Conservation (phyloP, 2,888 invertebrate species). For the Unio delphinus region DNA sequence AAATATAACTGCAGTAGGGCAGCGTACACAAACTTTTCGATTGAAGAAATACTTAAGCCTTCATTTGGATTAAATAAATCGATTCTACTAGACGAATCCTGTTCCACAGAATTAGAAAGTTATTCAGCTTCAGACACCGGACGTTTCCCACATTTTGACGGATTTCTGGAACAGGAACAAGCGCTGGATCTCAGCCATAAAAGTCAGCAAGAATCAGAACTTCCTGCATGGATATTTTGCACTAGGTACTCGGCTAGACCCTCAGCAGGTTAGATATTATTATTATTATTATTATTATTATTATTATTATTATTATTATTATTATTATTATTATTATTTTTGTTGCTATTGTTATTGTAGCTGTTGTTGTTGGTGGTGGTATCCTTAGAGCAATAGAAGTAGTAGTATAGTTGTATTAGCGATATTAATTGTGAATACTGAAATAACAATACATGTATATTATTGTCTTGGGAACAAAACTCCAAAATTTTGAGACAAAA, state of each 20-base stretch:
- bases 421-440: too few species aligned
- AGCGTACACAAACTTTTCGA: slow-evolving; percentile 55
- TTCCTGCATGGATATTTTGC: slow-evolving; percentile 97
- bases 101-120: slow-evolving; percentile 1
- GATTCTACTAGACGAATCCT: not conserved
- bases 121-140: slow-evolving; percentile 2
- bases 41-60: slow-evolving; percentile 61
- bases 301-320: slow-evolving; percentile 1
- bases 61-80: slow-evolving; percentile 39
- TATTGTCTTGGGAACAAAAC: too few species aligned
- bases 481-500: too few species aligned
- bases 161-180: slow-evolving; percentile 4
- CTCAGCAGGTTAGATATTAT: slow-evolving; percentile 73
- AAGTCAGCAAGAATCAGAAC: slow-evolving; percentile 15
- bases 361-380: too few species aligned
- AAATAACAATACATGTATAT: too few species aligned
- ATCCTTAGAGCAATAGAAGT: not conserved
- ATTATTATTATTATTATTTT: not conserved
- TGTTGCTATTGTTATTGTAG: too few species aligned
- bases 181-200: slow-evolving; percentile 24
- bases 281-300: not conserved
- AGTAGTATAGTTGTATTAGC: too few species aligned
- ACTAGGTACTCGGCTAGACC: slow-evolving; percentile 85
- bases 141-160: slow-evolving; percentile 6
- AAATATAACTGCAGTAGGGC: too few species aligned